Evolutionary conservation across 2,888 invertebrate species (phyloP).

Genomic region (Drosophila fungiperda): DNA sequence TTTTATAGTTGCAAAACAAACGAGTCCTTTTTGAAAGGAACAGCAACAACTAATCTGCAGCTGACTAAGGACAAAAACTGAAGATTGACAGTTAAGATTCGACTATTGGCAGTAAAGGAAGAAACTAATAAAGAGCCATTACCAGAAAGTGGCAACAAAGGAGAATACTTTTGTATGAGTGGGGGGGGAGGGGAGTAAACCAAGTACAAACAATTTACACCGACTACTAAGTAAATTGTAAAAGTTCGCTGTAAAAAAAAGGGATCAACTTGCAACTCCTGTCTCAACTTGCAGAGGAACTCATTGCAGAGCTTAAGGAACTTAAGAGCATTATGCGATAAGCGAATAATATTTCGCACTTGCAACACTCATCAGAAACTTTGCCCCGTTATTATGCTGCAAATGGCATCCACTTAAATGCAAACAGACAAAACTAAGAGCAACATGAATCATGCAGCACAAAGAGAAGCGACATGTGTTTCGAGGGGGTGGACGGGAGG

Average conservation of each 20-base stretch:
- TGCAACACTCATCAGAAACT: constrained; percentile 30
- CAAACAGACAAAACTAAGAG: constrained; percentile 5
- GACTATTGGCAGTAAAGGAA: neutral
- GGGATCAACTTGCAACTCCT: neutral
- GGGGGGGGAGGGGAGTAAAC: neutral
- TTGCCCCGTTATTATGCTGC: constrained; percentile 29
- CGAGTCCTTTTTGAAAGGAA: neutral
- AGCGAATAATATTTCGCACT: neutral
- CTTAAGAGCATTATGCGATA: neutral
- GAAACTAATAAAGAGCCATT: neutral
- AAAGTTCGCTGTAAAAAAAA: neutral
- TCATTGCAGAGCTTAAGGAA: neutral
- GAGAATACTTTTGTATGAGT: neutral
- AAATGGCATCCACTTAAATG: constrained; percentile 40
- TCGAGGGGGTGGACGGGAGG: neutral
- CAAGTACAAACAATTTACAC: neutral
- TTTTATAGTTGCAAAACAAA: neutral
- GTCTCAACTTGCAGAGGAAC: neutral
- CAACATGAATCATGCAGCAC: neutral
- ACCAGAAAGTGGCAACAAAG: neutral
- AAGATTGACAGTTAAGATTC: neutral
- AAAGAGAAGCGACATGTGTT: neutral
- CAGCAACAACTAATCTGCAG: neutral
- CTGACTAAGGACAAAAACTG: neutral
- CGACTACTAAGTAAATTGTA: neutral